phyloP scores from a whole-genome alignment of 2,113 vertebrate genomes.

The Acinonyx jubatus region DNA sequence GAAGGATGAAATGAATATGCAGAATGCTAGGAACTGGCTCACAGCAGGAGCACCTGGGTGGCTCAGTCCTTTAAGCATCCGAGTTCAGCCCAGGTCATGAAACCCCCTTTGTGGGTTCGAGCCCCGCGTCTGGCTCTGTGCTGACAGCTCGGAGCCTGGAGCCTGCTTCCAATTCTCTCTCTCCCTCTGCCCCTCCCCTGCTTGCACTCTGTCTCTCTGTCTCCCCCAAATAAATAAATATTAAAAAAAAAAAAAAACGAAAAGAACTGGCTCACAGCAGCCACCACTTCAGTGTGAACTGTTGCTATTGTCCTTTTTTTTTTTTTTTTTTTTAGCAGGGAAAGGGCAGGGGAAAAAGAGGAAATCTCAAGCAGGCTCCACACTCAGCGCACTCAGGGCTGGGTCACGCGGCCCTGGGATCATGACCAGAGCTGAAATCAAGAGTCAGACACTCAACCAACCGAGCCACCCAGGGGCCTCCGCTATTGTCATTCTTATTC shows the following conservation, averaged over 20 bases:
- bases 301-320: background rate
- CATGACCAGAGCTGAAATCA: background rate
- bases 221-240: too few relatives aligned
- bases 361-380: background rate
- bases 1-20: background rate
- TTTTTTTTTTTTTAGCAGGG: background rate
- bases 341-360: background rate
- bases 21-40: background rate
- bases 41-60: too few relatives aligned
- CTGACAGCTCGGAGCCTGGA: too few relatives aligned
- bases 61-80: too few relatives aligned
- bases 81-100: too few relatives aligned
- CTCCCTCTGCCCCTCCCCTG: too few relatives aligned
- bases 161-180: too few relatives aligned
- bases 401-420: background rate
- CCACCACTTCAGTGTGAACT: background rate
- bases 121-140: too few relatives aligned
- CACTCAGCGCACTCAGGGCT: background rate
- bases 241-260: too few relatives aligned
- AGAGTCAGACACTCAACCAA: background rate
- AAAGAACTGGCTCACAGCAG: background rate
- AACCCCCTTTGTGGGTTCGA: too few relatives aligned
- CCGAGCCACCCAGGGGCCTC: background rate
- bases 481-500: background rate
- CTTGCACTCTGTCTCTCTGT: too few relatives aligned